Evolutionary conservation across 92 coral and sea anemone genomes (phyloP).

Genomic region (Zoanthus gigantus): DNA sequence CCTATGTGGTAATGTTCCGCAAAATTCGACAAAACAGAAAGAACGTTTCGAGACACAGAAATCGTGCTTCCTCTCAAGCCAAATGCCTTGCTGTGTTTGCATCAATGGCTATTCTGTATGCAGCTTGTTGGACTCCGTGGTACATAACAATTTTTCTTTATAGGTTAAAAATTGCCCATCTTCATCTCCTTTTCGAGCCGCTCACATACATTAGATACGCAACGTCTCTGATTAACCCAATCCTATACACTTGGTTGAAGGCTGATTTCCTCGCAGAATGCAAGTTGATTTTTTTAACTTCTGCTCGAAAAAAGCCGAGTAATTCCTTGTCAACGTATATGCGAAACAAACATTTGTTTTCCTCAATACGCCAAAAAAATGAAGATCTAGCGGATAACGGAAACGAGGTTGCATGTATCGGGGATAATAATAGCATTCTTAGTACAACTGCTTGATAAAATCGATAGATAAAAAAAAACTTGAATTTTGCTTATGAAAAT

Average conservation of each 20-base stretch:
- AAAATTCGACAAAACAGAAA: slow-evolving; percentile 38
- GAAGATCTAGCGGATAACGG: too few species aligned
- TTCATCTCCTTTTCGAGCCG: neutral
- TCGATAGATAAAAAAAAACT: too few species aligned
- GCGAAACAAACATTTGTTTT: too few species aligned
- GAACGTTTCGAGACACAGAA: neutral
- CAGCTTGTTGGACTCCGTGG: slow-evolving; percentile 66
- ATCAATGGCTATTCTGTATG: slow-evolving; percentile 58
- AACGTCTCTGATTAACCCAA: slow-evolving; percentile 59
- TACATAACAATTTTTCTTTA: slow-evolving; percentile 19
- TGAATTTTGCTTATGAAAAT: too few species aligned
- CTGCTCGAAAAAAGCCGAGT: neutral
- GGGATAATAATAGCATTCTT: too few species aligned
- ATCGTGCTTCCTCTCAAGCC: slow-evolving; percentile 1
- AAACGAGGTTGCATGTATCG: too few species aligned
- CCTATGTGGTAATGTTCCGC: slow-evolving; percentile 52
- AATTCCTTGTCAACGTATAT: neutral
- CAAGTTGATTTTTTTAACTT: neutral
- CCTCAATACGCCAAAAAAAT: too few species aligned
- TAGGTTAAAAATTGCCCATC: neutral
- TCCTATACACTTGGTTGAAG: slow-evolving; percentile 50
- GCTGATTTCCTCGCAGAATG: slow-evolving; percentile 51
- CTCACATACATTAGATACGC: slow-evolving; percentile 48
- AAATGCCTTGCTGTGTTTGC: slow-evolving; percentile 58
- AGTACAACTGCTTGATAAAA: too few species aligned